Percentiles rank a stretch among this genome's conserved stretches.
Conservation (phyloP, 2,113 vertebrate genomes). For the Sitta europaea region DNA sequence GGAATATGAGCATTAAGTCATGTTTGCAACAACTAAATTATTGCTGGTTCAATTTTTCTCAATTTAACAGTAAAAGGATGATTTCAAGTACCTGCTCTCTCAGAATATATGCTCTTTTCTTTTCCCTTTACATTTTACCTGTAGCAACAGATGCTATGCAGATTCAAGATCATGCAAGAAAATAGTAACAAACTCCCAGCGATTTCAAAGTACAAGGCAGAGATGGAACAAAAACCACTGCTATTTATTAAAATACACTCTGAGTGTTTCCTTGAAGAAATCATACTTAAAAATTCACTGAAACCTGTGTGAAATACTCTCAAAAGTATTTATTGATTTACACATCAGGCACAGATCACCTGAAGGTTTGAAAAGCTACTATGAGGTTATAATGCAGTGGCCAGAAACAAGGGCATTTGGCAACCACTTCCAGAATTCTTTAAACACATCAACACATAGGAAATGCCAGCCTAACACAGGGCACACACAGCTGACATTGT, state of each 20-base stretch:
- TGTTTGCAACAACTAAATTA: neutral
- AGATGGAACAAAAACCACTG: neutral
- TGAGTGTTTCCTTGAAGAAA: neutral
- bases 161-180: neutral
- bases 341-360: neutral
- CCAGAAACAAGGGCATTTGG: neutral
- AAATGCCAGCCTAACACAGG: neutral
- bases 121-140: neutral
- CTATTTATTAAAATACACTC: neutral
- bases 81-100: neutral
- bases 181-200: neutral
- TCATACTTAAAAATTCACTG: neutral
- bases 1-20: neutral
- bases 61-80: neutral
- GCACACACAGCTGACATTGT: neutral
- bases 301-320: neutral
- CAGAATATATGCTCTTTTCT: neutral
- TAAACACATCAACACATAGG: neutral
- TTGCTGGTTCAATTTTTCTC: neutral
- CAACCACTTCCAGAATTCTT: neutral
- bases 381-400: neutral
- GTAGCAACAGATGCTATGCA: neutral
- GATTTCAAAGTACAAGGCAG: neutral
- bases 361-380: neutral
- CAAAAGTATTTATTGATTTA: neutral